These are phyloP conservation scores for Lophochroa leadbeateri DNA, from an alignment of 2,113 vertebrate genomes.

Conservation along the genomic window DNA sequence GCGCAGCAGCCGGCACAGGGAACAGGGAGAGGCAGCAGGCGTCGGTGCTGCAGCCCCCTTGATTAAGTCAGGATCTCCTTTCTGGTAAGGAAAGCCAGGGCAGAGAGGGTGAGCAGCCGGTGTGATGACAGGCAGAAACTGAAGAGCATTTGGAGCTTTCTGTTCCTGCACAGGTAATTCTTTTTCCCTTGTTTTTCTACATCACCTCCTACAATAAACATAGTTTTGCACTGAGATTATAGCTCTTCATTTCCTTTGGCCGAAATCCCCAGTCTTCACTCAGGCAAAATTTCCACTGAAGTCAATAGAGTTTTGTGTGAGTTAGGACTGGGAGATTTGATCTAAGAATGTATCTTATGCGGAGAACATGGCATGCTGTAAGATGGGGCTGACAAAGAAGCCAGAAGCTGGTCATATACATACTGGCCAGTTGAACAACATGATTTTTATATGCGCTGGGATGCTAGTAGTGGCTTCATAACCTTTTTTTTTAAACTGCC, in stretches of 20 bases:
- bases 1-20: neutral
- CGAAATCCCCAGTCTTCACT: neutral
- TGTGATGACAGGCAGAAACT: constrained; percentile 62
- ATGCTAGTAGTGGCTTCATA: neutral
- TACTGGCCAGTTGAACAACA: neutral
- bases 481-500: neutral
- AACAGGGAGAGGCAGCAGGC: neutral
- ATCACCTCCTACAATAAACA: neutral
- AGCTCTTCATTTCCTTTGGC: neutral
- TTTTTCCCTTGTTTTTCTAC: neutral
- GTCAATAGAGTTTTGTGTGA: neutral
- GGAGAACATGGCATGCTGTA: neutral
- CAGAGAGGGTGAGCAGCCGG: neutral
- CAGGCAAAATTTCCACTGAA: neutral
- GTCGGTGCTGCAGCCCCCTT: neutral
- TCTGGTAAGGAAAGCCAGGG: neutral
- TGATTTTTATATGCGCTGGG: neutral
- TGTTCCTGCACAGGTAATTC: constrained; percentile 48
- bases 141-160: constrained; percentile 8
- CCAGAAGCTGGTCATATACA: neutral
- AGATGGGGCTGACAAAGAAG: neutral
- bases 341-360: neutral
- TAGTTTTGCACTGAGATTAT: neutral
- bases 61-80: neutral
- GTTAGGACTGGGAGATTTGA: neutral